Evolutionary conservation across 2,113 vertebrate genomes (phyloP).

Genomic region (Chiloscyllium plagiosum): DNA sequence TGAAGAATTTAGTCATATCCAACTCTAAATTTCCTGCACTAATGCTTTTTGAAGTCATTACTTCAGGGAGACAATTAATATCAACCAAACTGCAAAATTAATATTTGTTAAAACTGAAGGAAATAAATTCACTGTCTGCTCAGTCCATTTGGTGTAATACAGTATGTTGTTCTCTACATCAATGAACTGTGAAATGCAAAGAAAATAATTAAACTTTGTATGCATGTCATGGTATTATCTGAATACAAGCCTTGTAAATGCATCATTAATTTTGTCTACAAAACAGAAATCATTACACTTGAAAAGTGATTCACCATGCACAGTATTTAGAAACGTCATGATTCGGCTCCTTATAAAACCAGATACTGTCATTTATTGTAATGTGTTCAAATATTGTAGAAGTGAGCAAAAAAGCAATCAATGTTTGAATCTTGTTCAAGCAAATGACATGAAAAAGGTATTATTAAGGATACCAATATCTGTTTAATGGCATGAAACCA

Average conservation of each 20-base stretch:
- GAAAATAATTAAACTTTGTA: not conserved
- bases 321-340: not conserved
- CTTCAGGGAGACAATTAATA: not conserved
- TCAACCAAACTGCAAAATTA: not conserved
- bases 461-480: not conserved
- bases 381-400: not conserved
- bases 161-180: not conserved
- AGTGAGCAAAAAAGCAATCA: not conserved
- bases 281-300: not conserved
- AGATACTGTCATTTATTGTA: not conserved
- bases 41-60: not conserved
- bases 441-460: not conserved
- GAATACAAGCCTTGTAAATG: not conserved
- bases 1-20: not conserved
- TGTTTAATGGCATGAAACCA: not conserved
- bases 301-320: not conserved
- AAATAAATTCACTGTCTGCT: not conserved
- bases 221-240: not conserved
- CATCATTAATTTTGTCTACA: not conserved
- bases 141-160: not conserved
- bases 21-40: not conserved
- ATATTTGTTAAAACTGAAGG: not conserved
- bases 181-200: slow-evolving; percentile 6
- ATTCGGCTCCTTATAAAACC: not conserved
- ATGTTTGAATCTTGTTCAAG: not conserved